These are phyloP conservation scores for Entomobrya proxima DNA, from an alignment of 2,888 invertebrate species.

Conservation along the genomic window DNA sequence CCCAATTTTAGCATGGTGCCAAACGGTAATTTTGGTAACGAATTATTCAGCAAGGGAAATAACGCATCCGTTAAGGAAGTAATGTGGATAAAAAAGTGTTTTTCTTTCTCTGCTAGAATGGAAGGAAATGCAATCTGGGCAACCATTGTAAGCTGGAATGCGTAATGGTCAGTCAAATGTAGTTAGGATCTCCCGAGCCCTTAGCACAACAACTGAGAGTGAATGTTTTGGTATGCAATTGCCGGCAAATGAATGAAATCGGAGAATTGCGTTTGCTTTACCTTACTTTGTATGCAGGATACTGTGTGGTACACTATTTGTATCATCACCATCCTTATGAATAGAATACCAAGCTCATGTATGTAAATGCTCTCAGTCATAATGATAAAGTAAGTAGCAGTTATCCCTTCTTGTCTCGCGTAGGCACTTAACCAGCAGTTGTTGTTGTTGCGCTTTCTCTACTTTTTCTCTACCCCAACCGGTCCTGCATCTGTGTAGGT, in stretches of 20 bases:
- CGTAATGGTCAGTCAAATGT: not conserved
- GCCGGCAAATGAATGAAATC: slow-evolving; percentile 25
- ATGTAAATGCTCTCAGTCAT: slow-evolving; percentile 13
- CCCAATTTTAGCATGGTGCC: too few relatives aligned
- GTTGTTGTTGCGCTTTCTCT: not conserved
- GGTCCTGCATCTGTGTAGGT: slow-evolving; percentile 6
- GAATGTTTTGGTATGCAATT: not conserved
- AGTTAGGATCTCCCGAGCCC: not conserved
- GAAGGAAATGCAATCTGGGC: slow-evolving; percentile 47
- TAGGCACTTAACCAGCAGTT: slow-evolving; percentile 37
- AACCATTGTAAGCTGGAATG: not conserved
- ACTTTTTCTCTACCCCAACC: not conserved
- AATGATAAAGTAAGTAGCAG: slow-evolving; percentile 38
- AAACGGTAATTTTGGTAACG: too few relatives aligned
- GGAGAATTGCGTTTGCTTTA: not conserved
- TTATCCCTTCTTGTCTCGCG: slow-evolving; percentile 37
- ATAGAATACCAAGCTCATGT: not conserved
- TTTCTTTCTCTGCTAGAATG: not conserved
- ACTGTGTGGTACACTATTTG: not conserved
- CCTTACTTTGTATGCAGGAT: not conserved
- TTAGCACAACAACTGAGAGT: not conserved
- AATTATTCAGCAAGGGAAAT: not conserved
- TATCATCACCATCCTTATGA: not conserved
- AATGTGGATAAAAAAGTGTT: slow-evolving; percentile 52
- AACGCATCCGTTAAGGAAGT: not conserved